Evolutionary conservation across 2,888 invertebrate genomes (phyloP).

Genomic region (Atethmia centrago): DNA sequence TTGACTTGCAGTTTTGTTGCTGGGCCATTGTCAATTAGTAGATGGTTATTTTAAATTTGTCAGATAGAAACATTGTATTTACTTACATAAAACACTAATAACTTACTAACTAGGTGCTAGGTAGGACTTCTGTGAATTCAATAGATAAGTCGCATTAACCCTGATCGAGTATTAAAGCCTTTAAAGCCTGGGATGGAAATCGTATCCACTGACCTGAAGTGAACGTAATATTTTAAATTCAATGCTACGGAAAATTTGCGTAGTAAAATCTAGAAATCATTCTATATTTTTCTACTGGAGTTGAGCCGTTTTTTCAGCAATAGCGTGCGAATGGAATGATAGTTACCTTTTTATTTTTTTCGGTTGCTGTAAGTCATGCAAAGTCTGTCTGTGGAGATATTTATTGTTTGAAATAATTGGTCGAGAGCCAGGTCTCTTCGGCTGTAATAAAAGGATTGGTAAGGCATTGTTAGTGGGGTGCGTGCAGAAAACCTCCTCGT

Average conservation of each 20-base stretch:
- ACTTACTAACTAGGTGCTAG: background rate
- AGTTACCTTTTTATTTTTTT: conserved; percentile 42
- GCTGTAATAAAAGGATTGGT: conserved; percentile 27
- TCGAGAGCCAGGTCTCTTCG: conserved; percentile 30
- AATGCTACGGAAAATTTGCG: conserved; percentile 60
- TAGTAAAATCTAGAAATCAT: conserved; percentile 44
- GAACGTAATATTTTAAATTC: conserved; percentile 63
- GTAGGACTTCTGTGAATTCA: background rate
- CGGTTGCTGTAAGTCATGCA: conserved; percentile 28
- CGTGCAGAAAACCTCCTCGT: no score
- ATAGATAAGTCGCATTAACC: background rate
- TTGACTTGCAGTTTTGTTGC: no score
- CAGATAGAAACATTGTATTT: no score
- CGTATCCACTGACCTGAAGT: conserved; percentile 35
- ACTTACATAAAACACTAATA: background rate
- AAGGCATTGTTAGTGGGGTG: conserved; percentile 9
- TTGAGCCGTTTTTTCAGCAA: conserved; percentile 48
- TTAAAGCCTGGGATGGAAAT: conserved; percentile 30
- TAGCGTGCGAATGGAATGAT: conserved; percentile 49
- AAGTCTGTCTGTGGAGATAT: conserved; percentile 1
- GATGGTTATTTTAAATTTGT: background rate
- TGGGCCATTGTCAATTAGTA: background rate
- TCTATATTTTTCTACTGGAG: conserved; percentile 36
- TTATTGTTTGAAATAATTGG: conserved; percentile 42
- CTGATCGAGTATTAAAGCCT: conserved; percentile 11